Evolutionary conservation across 2,797 vertebrate species (phyloP), one percentile per base, ranked within the genome.

Genomic region (Chanos chanos): DNA sequence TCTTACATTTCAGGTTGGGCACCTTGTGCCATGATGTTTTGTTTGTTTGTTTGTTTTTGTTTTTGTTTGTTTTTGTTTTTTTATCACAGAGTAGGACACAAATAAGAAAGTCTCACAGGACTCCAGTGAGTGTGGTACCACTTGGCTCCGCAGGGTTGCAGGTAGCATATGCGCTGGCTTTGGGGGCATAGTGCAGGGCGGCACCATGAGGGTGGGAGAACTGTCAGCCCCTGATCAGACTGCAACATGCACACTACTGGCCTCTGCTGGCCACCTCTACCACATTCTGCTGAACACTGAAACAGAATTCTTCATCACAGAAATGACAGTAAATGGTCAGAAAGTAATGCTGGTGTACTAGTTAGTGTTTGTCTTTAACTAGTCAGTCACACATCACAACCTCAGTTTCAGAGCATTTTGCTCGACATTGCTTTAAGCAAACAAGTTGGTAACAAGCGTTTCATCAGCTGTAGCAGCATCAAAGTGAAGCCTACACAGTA

Each of bases 81-180:
- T 47, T n/a, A n/a, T 54, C 45, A 49, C 39, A 28, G 41, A 45
- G 40, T n/a, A n/a, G 9, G 60, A 53, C 53, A 52, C 53, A 36
- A 60, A 53, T 45, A 41, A 53, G 15, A 49, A 53, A 53, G 31
- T 41, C 94, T 90, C 83, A 92, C 92, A 56, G 91, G 81, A 75
- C 93, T 97, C 93, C 94, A 97, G 59, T 94, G 94, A 0, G 95
- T 96, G 77, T 90, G 86, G 80, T 92, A 95, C 93, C 95, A 98
- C 63, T 91, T 93, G 1, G 91, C 89, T 7, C 93, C 94, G 1
- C 93, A 94, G 36, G 90, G 82, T 71, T 92, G 92, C 54, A 92
- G 88, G 74, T 85, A 85, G 85, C 94, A 96, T 70, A 89, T 87
- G 58, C 94, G 93, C 81, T 93, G 91, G 73, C 80, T 80, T 54